These are phyloP conservation scores for Climacteris rufus DNA, from an alignment of 2,113 vertebrate species.

Conservation along the genomic window DNA sequence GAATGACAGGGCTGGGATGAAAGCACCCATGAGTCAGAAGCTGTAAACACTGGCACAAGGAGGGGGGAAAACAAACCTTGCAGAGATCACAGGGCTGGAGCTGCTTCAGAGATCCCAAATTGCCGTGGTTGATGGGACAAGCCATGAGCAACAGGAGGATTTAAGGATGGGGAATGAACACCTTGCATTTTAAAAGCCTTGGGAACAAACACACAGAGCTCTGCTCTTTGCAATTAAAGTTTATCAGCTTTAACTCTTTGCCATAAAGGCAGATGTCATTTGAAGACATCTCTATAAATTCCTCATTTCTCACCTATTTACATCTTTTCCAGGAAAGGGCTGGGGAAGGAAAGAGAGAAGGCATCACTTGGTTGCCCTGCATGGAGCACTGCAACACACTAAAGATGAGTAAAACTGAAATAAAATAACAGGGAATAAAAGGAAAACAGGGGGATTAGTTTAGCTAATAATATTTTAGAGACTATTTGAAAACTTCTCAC, in stretches of 20 bases:
- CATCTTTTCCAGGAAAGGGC: not conserved
- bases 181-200: not conserved
- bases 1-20: not conserved
- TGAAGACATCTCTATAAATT: not conserved
- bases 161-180: not conserved
- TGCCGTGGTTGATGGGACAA: not conserved
- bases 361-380: not conserved
- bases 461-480: not conserved
- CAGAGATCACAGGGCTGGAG: not conserved
- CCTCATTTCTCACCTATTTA: not conserved
- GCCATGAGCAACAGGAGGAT: not conserved
- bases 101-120: not conserved
- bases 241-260: not conserved
- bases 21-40: not conserved
- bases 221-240: not conserved
- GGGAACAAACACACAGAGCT: not conserved
- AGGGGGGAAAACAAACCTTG: not conserved
- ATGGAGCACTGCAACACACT: not conserved
- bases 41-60: not conserved
- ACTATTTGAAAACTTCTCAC: not conserved
- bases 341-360: not conserved
- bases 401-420: not conserved
- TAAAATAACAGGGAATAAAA: not conserved
- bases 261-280: not conserved
- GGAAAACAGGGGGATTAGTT: not conserved